phyloP scores from a whole-genome alignment of 2,113 vertebrate species.

The Vicugna pacos region DNA sequence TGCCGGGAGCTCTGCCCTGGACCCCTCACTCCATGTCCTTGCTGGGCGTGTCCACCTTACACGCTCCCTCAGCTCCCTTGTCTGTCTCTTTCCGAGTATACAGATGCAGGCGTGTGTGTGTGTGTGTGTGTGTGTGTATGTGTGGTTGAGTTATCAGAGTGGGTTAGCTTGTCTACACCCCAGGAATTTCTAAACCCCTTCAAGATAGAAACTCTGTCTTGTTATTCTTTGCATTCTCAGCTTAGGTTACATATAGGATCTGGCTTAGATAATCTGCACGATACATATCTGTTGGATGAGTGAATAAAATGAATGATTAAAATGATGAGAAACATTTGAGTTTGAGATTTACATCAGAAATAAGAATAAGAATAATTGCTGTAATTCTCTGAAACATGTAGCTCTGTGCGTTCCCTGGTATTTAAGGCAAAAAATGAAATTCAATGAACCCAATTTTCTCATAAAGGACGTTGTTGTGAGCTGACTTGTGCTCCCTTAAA shows the following conservation, averaged over 20 bases:
- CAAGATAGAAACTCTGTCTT: neutral
- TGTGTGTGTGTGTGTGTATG: neutral
- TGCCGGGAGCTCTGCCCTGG: neutral
- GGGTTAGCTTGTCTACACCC: neutral
- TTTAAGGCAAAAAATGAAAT: neutral
- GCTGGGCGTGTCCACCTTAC: fast-evolving
- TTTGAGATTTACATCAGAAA: neutral
- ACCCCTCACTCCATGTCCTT: neutral
- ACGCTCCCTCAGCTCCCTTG: neutral
- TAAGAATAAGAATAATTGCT: neutral
- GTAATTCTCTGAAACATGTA: neutral
- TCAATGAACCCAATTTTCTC: neutral
- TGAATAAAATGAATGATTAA: neutral
- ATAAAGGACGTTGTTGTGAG: neutral
- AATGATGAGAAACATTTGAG: neutral
- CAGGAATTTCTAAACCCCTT: neutral
- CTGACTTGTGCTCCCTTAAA: neutral
- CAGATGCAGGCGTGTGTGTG: neutral
- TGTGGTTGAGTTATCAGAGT: too few relatives aligned
- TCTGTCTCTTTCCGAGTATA: neutral
- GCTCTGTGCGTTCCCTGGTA: neutral
- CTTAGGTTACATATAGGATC: neutral
- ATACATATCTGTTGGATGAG: neutral
- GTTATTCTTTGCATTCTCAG: neutral
- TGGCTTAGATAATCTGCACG: neutral